Base-by-base conservation (phyloP, 92 coral and sea anemone species). In the Micromussa lordhowensis region DNA sequence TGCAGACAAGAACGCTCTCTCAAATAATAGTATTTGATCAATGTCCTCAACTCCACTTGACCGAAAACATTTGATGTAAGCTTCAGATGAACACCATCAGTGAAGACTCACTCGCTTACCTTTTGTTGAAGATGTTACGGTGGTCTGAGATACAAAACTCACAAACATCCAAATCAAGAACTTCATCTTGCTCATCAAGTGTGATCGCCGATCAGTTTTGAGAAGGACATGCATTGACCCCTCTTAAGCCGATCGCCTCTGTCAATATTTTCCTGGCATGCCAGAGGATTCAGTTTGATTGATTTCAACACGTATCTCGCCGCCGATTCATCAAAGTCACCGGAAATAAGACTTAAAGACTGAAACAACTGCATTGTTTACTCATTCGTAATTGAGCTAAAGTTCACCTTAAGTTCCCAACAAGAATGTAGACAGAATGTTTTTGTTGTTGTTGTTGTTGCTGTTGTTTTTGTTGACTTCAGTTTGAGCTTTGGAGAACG, bases 321-420 rank as follows among this genome's bases (percentile, higher is more conserved):
- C 77, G 77, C n/a, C 15, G 44, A 48, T 17, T 35, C 24, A 19
- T 26, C 32, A 32, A 38, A 49, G 77, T 72, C 77, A 72, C 49
- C 77, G 77, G 77, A 71, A 31, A 71, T 71, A n/a, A 17, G 22
- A 8, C 76, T 1, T 32, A 18, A 34, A 21, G 48, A 72, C 11
- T 35, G 35, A 72, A 35, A 18, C 77, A 72, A 72, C 77, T 72
- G 77, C 18, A 6, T 11, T 72, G 77, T 72, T 72, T 72, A 72
- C 18, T 72, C 13, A 72, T 24, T 32, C 36, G 48, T 32, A 4
- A 9, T 3, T 26, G 32, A 9, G 59, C 19, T 54, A 17, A 19
- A 26, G 32, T 64, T 64, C 68, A 61, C 11, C 2, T 5, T 28
- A 63, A 18, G 68, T 24, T 63, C n/a, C 31, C 29, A 64, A 3